Base-by-base conservation (phyloP, 1,140 invertebrate genomes). In the Ceratosolen fusciceps region DNA sequence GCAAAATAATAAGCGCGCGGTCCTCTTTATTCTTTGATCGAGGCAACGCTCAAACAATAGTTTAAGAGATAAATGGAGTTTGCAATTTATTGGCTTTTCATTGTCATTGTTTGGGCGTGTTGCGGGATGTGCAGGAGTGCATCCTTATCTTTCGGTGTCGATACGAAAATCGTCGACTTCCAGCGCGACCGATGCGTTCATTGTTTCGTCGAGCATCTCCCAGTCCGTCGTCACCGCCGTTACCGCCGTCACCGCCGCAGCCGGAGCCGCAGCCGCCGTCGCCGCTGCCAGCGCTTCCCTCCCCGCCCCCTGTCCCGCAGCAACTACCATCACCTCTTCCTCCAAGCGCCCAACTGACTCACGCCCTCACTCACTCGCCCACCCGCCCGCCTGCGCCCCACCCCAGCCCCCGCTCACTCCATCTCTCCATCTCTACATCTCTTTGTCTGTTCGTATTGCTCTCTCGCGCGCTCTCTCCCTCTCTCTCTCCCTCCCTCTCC, bases 131-230 rank as follows among this genome's bases (percentile, higher is more conserved):
- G 31, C 19, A 21, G 31, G 52, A 58, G 21, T 19, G 39, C 49
- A 24, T 31, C 52, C 62, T 77, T 77, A 58, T 77, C 65, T 77
- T 62, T 21, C 43, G 62, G 31, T 62, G 74, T 54, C 52, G 52
- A 77, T 77, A 77, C 52, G 65, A 77, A 77, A 77, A 77, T 77
- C 75, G 65, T 24, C 31, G 74, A 49, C 62, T 67, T 31, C 56
- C 73, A 37, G 14, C 26, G 21, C 71, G 73, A 71, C 43, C 68
- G 68, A 71, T 62, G 39, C 73, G 56, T 47, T 74, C 73, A 74
- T 74, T 74, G 73, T 74, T 62, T 62, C 73, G 21, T 62, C 56
- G 26, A 60, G 26, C 56, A 9, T 29, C n/a, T 29, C 56, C 26
- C 56, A 26, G n/a, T 24, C n/a, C 37, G 31, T 31, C 56, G 29